These are phyloP conservation scores for Nudaria mundana DNA, from an alignment of 2,888 invertebrate genomes.

Conservation along the genomic window DNA sequence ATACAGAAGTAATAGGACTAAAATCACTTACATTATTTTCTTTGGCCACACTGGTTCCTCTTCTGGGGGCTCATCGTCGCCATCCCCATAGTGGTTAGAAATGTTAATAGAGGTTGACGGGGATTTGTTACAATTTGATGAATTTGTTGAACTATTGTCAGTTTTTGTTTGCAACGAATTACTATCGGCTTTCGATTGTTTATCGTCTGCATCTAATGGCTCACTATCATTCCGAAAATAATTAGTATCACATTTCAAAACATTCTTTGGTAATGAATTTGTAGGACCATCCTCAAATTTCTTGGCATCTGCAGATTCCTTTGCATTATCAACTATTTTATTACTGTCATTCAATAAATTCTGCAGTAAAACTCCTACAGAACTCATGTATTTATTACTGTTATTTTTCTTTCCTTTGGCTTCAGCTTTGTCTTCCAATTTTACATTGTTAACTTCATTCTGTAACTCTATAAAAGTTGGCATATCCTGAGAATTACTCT, in stretches of 20 bases:
- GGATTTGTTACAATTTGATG: constrained; percentile 26
- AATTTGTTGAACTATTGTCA: constrained; percentile 21
- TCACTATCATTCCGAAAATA: constrained; percentile 33
- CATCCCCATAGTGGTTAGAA: constrained; percentile 55
- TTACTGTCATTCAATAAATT: constrained; percentile 74
- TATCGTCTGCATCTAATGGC: constrained; percentile 49
- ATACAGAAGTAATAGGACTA: background rate
- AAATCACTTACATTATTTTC: constrained; percentile 1
- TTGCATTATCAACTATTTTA: constrained; percentile 35
- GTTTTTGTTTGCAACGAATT: constrained; percentile 23
- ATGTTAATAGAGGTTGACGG: constrained; percentile 37
- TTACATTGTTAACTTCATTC: constrained; percentile 45
- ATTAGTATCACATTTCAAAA: too few species aligned
- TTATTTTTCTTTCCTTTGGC: constrained; percentile 51
- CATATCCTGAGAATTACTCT: constrained; percentile 70
- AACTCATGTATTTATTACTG: constrained; percentile 59
- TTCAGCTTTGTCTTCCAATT: constrained; percentile 50
- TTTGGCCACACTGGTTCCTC: constrained; percentile 41
- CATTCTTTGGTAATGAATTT: too few species aligned
- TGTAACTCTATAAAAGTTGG: constrained; percentile 69
- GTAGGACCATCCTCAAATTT: too few species aligned
- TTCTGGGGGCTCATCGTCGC: constrained; percentile 76
- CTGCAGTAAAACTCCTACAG: constrained; percentile 81
- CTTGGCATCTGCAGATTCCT: constrained; percentile 44
- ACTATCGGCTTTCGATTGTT: constrained; percentile 27